phyloP scores from a whole-genome alignment of 2,797 vertebrate genomes.

The Sylvia borin region DNA sequence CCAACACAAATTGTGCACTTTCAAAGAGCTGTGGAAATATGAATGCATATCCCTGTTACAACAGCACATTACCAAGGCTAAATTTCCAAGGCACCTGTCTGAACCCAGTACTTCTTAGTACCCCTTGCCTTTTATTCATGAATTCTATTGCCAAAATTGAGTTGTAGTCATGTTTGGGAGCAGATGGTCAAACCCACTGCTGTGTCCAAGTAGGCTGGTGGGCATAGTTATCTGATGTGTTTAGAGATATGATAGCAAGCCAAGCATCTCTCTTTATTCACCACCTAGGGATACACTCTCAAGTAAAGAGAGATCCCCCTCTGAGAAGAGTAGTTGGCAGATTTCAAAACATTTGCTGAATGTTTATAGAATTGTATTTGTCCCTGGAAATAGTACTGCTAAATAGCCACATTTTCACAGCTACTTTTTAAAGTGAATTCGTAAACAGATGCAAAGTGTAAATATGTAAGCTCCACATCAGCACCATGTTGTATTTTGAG shows the following conservation, averaged over 20 bases:
- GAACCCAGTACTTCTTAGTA: slow-evolving; percentile 64
- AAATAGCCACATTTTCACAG: neutral
- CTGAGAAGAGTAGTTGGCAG: slow-evolving; percentile 15
- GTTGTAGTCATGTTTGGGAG: slow-evolving; percentile 70
- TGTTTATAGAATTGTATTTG: slow-evolving; percentile 25
- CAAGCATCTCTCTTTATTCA: slow-evolving; percentile 68
- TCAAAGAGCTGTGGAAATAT: neutral
- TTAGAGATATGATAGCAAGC: slow-evolving; percentile 63
- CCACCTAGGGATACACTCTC: slow-evolving; percentile 58
- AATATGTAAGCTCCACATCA: slow-evolving; percentile 16
- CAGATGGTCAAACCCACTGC: slow-evolving; percentile 78
- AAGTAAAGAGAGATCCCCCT: slow-evolving; percentile 59
- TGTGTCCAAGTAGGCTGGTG: slow-evolving; percentile 76
- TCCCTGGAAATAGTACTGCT: slow-evolving; percentile 2
- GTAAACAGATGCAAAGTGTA: slow-evolving; percentile 12
- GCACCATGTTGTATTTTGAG: neutral
- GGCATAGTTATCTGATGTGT: slow-evolving; percentile 72
- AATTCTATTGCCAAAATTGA: slow-evolving; percentile 70
- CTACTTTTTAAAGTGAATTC: slow-evolving; percentile 11
- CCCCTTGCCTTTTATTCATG: slow-evolving; percentile 49
- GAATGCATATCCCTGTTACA: slow-evolving; percentile 36
- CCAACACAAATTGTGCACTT: slow-evolving; percentile 22
- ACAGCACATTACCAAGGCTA: slow-evolving; percentile 37
- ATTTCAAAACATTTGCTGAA: slow-evolving; percentile 52
- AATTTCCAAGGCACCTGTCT: slow-evolving; percentile 66